Evolutionary conservation across 2,888 invertebrate genomes (phyloP).

Genomic region (Lycophotia porphyrea): DNA sequence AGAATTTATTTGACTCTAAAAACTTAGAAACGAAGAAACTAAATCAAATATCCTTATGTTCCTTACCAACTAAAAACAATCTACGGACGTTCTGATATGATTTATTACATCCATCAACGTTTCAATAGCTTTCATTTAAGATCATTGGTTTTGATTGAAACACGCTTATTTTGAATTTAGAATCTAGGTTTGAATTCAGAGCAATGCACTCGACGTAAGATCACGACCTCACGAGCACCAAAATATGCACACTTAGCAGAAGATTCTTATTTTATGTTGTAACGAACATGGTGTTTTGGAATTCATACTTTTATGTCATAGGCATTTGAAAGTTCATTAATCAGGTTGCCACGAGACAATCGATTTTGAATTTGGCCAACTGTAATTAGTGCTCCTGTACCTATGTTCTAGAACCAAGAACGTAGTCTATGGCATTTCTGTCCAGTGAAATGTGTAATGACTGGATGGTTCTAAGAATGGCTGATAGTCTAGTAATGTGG

Average conservation of each 20-base stretch:
- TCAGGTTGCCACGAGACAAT: too few species aligned
- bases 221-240: neutral
- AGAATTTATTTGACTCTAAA: neutral
- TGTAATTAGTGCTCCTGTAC: neutral
- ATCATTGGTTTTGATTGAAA: slow-evolving; percentile 57
- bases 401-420: slow-evolving; percentile 14
- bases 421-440: slow-evolving; percentile 8
- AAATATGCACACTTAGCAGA: neutral
- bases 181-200: slow-evolving; percentile 42
- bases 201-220: slow-evolving; percentile 27
- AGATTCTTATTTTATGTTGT: neutral
- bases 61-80: neutral
- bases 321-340: too few species aligned
- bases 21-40: neutral
- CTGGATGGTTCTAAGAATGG: slow-evolving; percentile 31
- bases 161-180: slow-evolving; percentile 41
- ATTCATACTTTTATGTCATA: neutral
- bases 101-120: slow-evolving; percentile 28
- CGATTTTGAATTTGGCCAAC: neutral
- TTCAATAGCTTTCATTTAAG: slow-evolving; percentile 40
- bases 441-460: slow-evolving; percentile 48
- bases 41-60: neutral
- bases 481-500: slow-evolving; percentile 29
- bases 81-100: slow-evolving; percentile 4
- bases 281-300: neutral